These are phyloP conservation scores for Epistrophella euchroma DNA, from an alignment of 2,888 invertebrate genomes.

Conservation along the genomic window DNA sequence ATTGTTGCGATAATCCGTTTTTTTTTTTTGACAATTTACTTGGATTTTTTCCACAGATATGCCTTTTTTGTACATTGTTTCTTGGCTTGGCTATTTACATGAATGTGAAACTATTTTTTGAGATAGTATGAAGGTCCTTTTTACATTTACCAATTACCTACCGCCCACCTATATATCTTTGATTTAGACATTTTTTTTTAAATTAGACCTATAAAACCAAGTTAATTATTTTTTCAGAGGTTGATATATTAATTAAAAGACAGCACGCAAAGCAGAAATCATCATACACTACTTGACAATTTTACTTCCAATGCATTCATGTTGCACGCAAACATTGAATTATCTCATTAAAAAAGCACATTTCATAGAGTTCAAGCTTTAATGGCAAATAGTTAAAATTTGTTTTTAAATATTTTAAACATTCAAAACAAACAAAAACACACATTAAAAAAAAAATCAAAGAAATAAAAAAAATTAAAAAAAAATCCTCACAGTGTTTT, in stretches of 20 bases:
- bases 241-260: not conserved
- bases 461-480: not conserved
- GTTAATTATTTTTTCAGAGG: not conserved
- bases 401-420: not conserved
- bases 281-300: not conserved
- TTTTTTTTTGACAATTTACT: too few species aligned
- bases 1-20: too few species aligned
- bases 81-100: too few species aligned
- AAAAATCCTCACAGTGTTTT: not conserved
- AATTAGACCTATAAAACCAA: not conserved
- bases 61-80: too few species aligned
- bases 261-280: constrained; percentile 16
- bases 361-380: not conserved
- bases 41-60: too few species aligned
- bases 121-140: too few species aligned
- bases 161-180: too few species aligned
- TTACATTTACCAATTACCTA: too few species aligned
- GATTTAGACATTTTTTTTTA: too few species aligned
- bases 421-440: not conserved
- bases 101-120: too few species aligned
- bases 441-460: not conserved
- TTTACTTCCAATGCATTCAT: not conserved
- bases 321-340: constrained; percentile 9
- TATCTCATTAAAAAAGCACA: not conserved
- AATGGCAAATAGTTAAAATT: not conserved